Percentiles rank a stretch among this genome's conserved stretches.
These are phyloP conservation scores for Carcinoscorpius rotundicauda DNA, from an alignment of 1,140 invertebrate species.

Conservation along the genomic window DNA sequence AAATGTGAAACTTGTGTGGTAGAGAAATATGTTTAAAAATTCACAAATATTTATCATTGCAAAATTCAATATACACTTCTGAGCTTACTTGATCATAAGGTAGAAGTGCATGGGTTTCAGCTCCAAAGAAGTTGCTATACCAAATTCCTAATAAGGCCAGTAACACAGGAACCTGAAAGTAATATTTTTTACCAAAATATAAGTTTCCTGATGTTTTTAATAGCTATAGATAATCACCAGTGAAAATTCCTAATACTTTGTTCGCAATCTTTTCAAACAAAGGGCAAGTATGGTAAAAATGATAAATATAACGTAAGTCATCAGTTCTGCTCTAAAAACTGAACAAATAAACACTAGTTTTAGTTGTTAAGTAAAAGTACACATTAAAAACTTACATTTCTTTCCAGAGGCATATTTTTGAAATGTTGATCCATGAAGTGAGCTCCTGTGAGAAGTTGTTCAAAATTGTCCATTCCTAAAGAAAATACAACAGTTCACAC, in stretches of 20 bases:
- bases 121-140: conserved; percentile 91
- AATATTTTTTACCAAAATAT: conserved; percentile 4
- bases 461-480: conserved; percentile 80
- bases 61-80: background rate
- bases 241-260: background rate
- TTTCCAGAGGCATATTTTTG: conserved; percentile 64
- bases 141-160: conserved; percentile 88
- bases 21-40: too few relatives aligned
- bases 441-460: conserved; percentile 78
- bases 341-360: too few relatives aligned
- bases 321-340: too few relatives aligned
- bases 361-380: conserved; percentile 3
- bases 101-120: conserved; percentile 88
- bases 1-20: too few relatives aligned
- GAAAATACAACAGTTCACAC: conserved; percentile 14
- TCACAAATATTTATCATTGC: background rate
- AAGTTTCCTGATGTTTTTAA: background rate
- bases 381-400: conserved; percentile 60
- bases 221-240: conserved; percentile 1
- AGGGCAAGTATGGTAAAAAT: too few relatives aligned
- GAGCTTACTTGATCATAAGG: conserved; percentile 72
- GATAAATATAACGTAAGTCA: too few relatives aligned
- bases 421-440: conserved; percentile 95
- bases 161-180: conserved; percentile 74
- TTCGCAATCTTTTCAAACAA: conserved; percentile 1